A percentile compares a stretch with the other conserved stretches of the same genome.
Evolutionary conservation across 2,888 invertebrate species (phyloP).

Genomic region (Tricholauxania praeusta): DNA sequence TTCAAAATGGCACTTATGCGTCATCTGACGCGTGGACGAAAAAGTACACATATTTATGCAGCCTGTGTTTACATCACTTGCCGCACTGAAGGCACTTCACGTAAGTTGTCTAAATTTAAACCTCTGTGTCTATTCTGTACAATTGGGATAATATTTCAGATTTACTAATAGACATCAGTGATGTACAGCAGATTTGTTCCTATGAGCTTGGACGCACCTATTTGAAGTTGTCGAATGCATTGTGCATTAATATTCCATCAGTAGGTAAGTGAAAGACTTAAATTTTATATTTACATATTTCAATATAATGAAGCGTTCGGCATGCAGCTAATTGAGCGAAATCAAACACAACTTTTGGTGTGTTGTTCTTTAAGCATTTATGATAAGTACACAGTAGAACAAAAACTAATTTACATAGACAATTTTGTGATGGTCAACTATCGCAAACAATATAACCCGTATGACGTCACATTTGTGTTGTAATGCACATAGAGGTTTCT

Average conservation of each 20-base stretch:
- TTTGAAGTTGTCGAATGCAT: constrained; percentile 85
- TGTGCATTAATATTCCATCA: constrained; percentile 91
- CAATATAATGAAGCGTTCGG: no score
- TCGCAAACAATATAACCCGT: no score
- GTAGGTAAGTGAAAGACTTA: constrained; percentile 76
- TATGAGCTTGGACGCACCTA: constrained; percentile 95
- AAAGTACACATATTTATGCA: constrained; percentile 90
- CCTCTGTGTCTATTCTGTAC: neutral
- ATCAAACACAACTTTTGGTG: no score
- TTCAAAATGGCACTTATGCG: constrained; percentile 90
- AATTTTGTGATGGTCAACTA: no score
- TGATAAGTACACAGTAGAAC: no score
- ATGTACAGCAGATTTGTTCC: constrained; percentile 96
- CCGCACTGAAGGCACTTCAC: constrained; percentile 92
- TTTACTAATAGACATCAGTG: constrained; percentile 96
- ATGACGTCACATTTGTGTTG: no score
- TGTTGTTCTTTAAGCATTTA: no score
- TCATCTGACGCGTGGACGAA: constrained; percentile 91
- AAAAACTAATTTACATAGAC: no score
- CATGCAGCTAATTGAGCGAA: no score
- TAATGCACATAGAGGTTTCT: no score
- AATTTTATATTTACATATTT: constrained; percentile 1
- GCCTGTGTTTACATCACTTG: constrained; percentile 99
- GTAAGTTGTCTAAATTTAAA: constrained; percentile 72
- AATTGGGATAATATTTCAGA: constrained; percentile 70